phyloP scores from a whole-genome alignment of 1,140 invertebrate genomes.

The Proctacanthus coquilletti region DNA sequence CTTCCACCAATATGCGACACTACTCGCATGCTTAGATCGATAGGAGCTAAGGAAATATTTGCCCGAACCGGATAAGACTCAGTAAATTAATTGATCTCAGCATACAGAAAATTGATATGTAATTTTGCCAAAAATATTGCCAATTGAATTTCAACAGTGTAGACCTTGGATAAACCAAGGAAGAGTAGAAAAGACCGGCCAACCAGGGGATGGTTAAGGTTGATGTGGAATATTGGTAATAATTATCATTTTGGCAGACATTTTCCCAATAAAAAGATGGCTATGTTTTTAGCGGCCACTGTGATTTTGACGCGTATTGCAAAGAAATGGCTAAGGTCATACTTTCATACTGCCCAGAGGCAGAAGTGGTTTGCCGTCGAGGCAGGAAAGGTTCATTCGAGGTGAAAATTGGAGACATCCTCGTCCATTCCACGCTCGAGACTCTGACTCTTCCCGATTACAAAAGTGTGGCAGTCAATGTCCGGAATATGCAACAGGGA shows the following conservation, averaged over 20 bases:
- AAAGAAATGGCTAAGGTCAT: slow-evolving; percentile 2
- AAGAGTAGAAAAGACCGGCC: too few species aligned
- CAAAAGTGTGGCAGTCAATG: slow-evolving; percentile 31
- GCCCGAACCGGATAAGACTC: too few species aligned
- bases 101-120: too few species aligned
- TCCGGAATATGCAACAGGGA: slow-evolving; percentile 25
- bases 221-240: slow-evolving; percentile 6
- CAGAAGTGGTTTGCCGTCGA: slow-evolving; percentile 1
- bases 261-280: not conserved
- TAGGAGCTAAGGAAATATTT: too few species aligned
- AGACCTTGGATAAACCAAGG: too few species aligned
- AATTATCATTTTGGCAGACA: too few species aligned
- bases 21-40: too few species aligned
- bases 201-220: slow-evolving; percentile 6
- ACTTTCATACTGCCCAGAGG: not conserved
- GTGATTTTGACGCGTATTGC: slow-evolving; percentile 4
- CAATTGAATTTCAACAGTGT: too few species aligned
- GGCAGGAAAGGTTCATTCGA: slow-evolving; percentile 35
- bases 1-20: too few species aligned
- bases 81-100: too few species aligned
- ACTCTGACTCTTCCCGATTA: slow-evolving; percentile 35
- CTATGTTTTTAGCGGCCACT: slow-evolving; percentile 1
- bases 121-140: too few species aligned
- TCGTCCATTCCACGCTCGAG: slow-evolving; percentile 38
- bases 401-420: slow-evolving; percentile 32